Conservation (phyloP, 2,797 vertebrate genomes). For the Mus spretus region DNA sequence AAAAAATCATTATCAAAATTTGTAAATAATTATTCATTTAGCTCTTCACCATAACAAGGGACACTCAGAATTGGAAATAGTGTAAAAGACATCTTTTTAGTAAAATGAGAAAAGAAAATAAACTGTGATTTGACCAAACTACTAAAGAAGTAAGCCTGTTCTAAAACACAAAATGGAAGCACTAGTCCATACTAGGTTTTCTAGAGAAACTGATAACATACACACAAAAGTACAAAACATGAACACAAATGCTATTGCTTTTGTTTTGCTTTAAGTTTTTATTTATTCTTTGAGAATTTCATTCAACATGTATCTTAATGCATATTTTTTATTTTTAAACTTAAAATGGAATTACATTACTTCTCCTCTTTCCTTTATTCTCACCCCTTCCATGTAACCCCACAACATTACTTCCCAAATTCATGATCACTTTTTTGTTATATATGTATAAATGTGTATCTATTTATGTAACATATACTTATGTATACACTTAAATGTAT, state of each 20-base stretch:
- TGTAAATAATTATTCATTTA: constrained; percentile 29
- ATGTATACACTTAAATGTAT: neutral
- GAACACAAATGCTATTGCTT: neutral
- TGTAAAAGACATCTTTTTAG: neutral
- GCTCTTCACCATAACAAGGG: constrained; percentile 6
- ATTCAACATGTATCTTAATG: neutral
- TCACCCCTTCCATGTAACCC: too few species aligned
- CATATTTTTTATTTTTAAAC: neutral
- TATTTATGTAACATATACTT: neutral
- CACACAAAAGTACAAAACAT: constrained; percentile 16
- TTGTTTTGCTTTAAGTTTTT: neutral
- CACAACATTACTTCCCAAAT: neutral
- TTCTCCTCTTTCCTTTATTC: neutral
- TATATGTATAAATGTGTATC: too few species aligned
- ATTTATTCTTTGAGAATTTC: neutral
- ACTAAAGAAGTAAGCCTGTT: constrained; percentile 18
- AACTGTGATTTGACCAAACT: neutral
- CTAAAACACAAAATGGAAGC: neutral
- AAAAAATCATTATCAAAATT: constrained; percentile 8
- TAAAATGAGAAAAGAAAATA: constrained; percentile 12
- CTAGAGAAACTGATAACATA: neutral
- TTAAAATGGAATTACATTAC: neutral
- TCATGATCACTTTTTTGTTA: neutral
- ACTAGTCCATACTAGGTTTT: neutral
- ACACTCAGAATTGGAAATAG: neutral